A percentile compares a stretch with the other conserved stretches of the same genome.
phyloP scores from a whole-genome alignment of 2,888 invertebrate genomes.

The Callinectes sapidus region DNA sequence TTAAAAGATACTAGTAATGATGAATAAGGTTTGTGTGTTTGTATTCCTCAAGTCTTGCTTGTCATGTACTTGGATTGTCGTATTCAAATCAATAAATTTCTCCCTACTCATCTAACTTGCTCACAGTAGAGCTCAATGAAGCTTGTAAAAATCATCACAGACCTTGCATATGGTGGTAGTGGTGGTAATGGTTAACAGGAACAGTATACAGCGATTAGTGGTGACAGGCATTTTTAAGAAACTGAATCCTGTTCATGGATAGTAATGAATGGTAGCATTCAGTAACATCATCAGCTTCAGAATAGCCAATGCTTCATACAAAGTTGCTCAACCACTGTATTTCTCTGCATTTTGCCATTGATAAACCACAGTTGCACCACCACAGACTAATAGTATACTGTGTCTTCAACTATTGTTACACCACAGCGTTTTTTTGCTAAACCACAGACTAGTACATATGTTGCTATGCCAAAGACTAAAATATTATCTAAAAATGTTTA shows the following conservation, averaged over 20 bases:
- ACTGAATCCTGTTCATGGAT: neutral
- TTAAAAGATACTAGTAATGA: neutral
- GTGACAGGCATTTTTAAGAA: neutral
- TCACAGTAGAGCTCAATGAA: neutral
- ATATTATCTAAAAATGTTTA: neutral
- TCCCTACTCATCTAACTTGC: neutral
- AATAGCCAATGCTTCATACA: neutral
- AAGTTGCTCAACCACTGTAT: neutral
- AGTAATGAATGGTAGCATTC: neutral
- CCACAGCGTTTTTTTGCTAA: constrained; percentile 6
- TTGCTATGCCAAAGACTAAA: neutral
- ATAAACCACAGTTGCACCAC: neutral
- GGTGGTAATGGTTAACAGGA: constrained; percentile 6
- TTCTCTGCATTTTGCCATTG: neutral
- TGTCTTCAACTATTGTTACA: neutral
- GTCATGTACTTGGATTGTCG: neutral
- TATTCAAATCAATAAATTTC: neutral
- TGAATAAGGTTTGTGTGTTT: neutral
- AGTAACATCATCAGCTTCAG: neutral
- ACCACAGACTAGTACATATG: neutral
- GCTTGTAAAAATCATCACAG: constrained; percentile 36
- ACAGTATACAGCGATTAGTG: neutral
- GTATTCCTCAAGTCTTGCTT: neutral
- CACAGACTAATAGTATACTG: constrained; percentile 25
- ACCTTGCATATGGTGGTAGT: constrained; percentile 28